Base-by-base conservation (phyloP, 2,888 invertebrate genomes). In the Ferdinandea cuprea region DNA sequence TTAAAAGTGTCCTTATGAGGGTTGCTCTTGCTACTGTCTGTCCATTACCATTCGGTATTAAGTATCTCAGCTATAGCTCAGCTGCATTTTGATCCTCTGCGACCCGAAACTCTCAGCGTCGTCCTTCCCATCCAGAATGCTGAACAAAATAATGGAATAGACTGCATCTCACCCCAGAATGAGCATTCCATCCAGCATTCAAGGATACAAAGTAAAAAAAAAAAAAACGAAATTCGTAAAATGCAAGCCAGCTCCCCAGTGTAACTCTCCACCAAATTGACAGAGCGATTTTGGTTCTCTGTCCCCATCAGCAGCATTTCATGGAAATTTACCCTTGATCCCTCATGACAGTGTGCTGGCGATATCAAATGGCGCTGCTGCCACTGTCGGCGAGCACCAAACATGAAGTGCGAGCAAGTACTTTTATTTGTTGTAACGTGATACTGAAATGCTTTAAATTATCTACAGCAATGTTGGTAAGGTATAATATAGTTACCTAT, bases 291-390 rank as follows among this genome's bases (percentile, higher is more conserved):
- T 6, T 25, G 25, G 21, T 28, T 7, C 48, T 25, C 48, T 25
- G 13, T 44, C 21, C 17, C 35, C 25, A 15, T 8, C 9, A 6
- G 15, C 28, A 56, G 72, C 59, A 37, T 42, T 61, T 7, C 44
- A 73, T 73, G 66, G 44, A 79, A 79, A 79, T 66, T 46, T 44
- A 79, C 59, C 73, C 79, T 54, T 42, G 50, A 63, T 65, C 63
- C 74, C 52, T 44, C 5, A 5, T 25, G 25, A 35, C 52, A 35
- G 32, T 50, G 13, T 15, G 17, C 5, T 11, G 11, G n/a, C 32
- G 15, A 21, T 28, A 13, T 19, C 25, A 15, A 13, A 5, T 8
- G 7, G 13, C 42, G 6, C 42, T 9, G 6, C 17, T 13, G 28
- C 0, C 15, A n/a, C 6, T 32, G 21, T 17, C 28, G 32, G 17